Conservation (phyloP, 2,888 invertebrate genomes). For the Venustoraphidia nigricollis region DNA sequence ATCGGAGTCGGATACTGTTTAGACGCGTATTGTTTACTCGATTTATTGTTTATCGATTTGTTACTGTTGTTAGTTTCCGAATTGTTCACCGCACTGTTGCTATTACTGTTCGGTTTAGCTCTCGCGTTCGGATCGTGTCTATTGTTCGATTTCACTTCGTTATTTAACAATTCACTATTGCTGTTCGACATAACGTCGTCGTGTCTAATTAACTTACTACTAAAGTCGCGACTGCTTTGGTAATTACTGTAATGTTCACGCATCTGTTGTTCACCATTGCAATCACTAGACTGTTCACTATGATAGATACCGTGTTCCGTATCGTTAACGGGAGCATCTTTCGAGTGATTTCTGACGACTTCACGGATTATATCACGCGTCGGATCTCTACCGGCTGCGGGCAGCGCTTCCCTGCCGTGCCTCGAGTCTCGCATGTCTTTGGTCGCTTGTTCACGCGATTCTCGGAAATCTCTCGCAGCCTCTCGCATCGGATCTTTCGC, state of each 20-base stretch:
- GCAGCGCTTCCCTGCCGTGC: no score
- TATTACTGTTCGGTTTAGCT: neutral
- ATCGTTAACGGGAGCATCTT: constrained; percentile 11
- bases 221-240: no score
- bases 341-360: constrained; percentile 3
- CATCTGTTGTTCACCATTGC: no score
- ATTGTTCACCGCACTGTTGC: constrained; percentile 3
- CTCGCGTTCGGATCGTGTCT: no score
- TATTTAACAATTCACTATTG: no score
- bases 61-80: neutral
- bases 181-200: no score
- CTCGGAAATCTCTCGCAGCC: constrained; percentile 18
- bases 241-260: no score
- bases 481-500: constrained; percentile 21
- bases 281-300: neutral
- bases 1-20: no score
- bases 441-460: constrained; percentile 8
- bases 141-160: no score
- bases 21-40: neutral
- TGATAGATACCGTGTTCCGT: constrained; percentile 6
- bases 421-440: neutral
- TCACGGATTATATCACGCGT: no score
- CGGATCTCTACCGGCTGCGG: no score
- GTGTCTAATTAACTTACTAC: no score
- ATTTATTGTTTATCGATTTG: neutral